These are phyloP conservation scores for Chionomys nivalis DNA, from an alignment of 2,113 vertebrate genomes.

Conservation along the genomic window DNA sequence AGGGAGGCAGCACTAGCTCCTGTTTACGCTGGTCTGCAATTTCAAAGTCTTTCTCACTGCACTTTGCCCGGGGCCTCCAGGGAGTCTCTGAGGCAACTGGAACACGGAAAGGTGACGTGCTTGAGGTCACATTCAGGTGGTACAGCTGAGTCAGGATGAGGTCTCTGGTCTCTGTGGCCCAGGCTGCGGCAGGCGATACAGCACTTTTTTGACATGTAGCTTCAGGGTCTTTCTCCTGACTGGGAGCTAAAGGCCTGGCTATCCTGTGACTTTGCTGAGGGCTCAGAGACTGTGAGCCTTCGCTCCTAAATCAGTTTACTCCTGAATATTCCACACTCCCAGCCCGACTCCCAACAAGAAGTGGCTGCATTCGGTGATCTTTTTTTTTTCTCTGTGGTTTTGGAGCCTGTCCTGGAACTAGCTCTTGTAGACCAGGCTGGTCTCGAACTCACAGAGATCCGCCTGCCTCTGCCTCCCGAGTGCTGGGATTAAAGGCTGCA, in stretches of 20 bases:
- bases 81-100: constrained; percentile 63
- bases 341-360: neutral
- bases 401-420: too few species aligned
- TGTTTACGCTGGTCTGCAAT: constrained; percentile 39
- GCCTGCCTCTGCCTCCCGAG: too few species aligned
- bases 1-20: constrained; percentile 50
- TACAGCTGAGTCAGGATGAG: constrained; percentile 61
- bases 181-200: neutral
- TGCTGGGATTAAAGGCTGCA: too few species aligned
- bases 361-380: neutral
- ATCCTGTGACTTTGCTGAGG: neutral
- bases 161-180: neutral
- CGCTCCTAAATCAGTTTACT: neutral
- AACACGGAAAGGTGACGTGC: constrained; percentile 61
- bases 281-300: accelerated
- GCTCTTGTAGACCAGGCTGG: too few species aligned
- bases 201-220: neutral
- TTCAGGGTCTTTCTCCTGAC: neutral
- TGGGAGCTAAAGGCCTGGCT: neutral
- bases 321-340: neutral
- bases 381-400: too few species aligned
- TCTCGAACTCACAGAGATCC: too few species aligned
- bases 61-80: constrained; percentile 33
- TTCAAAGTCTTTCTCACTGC: constrained; percentile 69
- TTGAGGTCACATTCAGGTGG: constrained; percentile 14